Conservation (phyloP, 2,888 invertebrate genomes). For the Torymus tubicola region DNA sequence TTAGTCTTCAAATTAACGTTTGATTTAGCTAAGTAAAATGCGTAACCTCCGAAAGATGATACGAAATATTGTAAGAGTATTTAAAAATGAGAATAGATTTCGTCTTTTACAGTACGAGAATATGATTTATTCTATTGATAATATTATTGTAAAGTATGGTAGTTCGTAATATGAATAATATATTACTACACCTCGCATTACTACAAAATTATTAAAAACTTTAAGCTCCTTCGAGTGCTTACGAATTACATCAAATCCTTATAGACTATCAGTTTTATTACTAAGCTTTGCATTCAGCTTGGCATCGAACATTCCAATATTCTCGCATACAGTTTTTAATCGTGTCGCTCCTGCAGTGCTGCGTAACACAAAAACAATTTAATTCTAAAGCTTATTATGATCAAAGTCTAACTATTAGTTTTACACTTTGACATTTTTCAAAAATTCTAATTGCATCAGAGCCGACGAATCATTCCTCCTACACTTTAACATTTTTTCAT, state of each 20-base stretch:
- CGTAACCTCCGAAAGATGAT: neutral
- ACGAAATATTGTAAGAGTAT: slow-evolving; percentile 22
- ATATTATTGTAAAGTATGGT: slow-evolving; percentile 43
- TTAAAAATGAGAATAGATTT: slow-evolving; percentile 30
- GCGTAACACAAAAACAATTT: slow-evolving; percentile 17
- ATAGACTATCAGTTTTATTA: slow-evolving; percentile 32
- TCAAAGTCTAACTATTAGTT: slow-evolving; percentile 31
- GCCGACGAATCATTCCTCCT: slow-evolving; percentile 57
- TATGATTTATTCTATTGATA: slow-evolving; percentile 46
- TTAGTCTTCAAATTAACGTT: slow-evolving; percentile 17
- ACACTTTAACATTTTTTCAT: neutral
- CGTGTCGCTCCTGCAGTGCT: slow-evolving; percentile 7
- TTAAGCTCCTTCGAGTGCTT: slow-evolving; percentile 47
- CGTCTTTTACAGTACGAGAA: slow-evolving; percentile 32
- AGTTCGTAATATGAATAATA: slow-evolving; percentile 55
- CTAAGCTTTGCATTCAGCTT: slow-evolving; percentile 32
- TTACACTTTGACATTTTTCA: slow-evolving; percentile 37
- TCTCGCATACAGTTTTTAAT: slow-evolving; percentile 22
- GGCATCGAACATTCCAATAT: slow-evolving; percentile 11
- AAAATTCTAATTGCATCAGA: slow-evolving; percentile 49
- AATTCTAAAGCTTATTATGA: slow-evolving; percentile 32
- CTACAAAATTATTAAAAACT: slow-evolving; percentile 58
- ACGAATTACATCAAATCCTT: slow-evolving; percentile 39
- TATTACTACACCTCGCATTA: slow-evolving; percentile 55
- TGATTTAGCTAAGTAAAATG: slow-evolving; percentile 32